Conservation (phyloP, 2,113 vertebrate species). For the Pelvicachromis taeniatus region DNA sequence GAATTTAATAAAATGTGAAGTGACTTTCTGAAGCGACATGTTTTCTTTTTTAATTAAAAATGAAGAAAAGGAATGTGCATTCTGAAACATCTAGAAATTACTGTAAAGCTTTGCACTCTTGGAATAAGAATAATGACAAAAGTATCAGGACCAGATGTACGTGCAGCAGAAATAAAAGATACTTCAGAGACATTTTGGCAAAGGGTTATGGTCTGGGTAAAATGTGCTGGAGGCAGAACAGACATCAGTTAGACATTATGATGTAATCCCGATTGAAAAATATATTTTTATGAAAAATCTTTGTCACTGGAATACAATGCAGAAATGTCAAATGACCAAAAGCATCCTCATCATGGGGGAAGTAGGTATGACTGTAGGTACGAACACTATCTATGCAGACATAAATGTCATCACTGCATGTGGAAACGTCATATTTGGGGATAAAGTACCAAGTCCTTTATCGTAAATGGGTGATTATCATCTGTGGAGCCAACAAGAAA, state of each 20-base stretch:
- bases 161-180: not conserved
- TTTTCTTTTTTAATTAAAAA: not conserved
- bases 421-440: not conserved
- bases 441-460: constrained; percentile 2
- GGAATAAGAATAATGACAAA: not conserved
- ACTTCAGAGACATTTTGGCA: not conserved
- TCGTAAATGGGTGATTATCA: constrained; percentile 10
- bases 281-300: not conserved
- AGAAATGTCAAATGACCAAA: not conserved
- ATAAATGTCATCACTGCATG: constrained; percentile 43
- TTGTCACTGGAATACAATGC: not conserved
- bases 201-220: not conserved
- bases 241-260: not conserved
- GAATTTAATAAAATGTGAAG: not conserved
- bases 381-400: constrained; percentile 5
- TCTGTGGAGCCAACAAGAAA: not conserved
- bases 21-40: not conserved
- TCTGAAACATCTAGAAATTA: not conserved
- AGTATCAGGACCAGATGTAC: not conserved
- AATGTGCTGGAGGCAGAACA: not conserved
- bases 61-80: not conserved
- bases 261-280: not conserved
- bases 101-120: not conserved
- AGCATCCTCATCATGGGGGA: not conserved
- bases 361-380: not conserved